Evolutionary conservation across 2,797 vertebrate species (phyloP).

Genomic region (Pelochelys cantorii): DNA sequence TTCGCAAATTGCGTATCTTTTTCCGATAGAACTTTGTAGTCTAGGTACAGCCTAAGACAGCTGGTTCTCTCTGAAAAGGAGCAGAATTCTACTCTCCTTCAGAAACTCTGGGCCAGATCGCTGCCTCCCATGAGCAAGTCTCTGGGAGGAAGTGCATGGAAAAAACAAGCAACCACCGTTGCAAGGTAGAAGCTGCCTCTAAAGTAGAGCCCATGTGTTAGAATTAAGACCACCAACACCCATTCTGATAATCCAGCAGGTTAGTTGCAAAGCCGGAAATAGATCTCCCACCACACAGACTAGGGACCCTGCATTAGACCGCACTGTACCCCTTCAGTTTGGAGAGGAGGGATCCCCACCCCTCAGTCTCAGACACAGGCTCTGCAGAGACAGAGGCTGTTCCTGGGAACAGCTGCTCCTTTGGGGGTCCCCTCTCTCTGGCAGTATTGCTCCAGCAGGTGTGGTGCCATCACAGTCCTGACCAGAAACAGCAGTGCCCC

Average conservation of each 20-base stretch:
- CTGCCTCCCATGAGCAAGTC: neutral
- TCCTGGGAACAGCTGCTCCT: neutral
- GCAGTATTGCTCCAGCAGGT: neutral
- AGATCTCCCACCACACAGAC: neutral
- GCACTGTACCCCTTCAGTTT: neutral
- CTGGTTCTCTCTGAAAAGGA: neutral
- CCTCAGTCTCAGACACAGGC: neutral
- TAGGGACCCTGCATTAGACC: neutral
- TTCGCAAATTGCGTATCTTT: no score
- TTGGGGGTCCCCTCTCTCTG: neutral
- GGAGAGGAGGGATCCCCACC: neutral
- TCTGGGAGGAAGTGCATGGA: neutral
- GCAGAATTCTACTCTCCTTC: constrained; percentile 34
- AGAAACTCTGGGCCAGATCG: neutral
- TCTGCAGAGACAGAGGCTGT: neutral
- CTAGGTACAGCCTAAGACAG: neutral
- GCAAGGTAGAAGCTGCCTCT: neutral
- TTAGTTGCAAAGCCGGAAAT: neutral
- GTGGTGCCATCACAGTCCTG: rapidly evolving
- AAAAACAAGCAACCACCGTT: neutral
- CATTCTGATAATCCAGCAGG: neutral
- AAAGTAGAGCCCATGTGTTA: neutral
- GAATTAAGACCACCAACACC: neutral
- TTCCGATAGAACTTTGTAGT: no score
- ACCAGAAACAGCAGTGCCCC: neutral